Evolutionary conservation across 2,888 invertebrate genomes (phyloP).

Genomic region (Leptopterna dolabrata): DNA sequence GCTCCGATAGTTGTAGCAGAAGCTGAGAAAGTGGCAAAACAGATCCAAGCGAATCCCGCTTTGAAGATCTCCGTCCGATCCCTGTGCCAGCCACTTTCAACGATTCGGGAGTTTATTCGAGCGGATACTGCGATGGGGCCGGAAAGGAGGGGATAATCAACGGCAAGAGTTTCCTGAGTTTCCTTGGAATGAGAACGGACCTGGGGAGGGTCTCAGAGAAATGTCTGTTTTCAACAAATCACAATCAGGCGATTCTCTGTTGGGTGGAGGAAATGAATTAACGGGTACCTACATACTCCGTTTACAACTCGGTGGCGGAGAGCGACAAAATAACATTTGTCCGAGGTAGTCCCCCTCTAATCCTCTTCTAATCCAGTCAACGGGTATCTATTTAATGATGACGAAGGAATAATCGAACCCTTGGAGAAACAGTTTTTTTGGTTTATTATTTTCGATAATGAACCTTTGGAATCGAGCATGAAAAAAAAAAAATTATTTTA

Average conservation of each 20-base stretch:
- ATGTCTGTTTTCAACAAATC: conserved; percentile 24
- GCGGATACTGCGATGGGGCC: too few species aligned
- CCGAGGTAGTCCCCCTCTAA: not conserved
- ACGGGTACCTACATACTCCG: not conserved
- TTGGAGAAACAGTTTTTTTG: not conserved
- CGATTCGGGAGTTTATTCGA: not conserved
- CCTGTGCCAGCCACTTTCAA: not conserved
- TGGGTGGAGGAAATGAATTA: conserved; percentile 20
- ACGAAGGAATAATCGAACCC: not conserved
- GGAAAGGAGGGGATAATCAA: conserved; percentile 28
- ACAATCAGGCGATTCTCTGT: not conserved
- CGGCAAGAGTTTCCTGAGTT: not conserved
- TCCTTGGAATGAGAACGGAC: not conserved
- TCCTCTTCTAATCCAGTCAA: not conserved
- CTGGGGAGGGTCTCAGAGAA: not conserved
- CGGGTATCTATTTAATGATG: not conserved
- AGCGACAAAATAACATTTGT: not conserved
- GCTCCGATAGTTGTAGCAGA: not conserved
- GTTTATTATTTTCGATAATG: too few species aligned
- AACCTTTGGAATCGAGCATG: too few species aligned
- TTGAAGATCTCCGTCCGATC: not conserved
- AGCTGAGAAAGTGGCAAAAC: not conserved
- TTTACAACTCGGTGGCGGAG: not conserved
- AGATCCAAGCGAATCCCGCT: not conserved
- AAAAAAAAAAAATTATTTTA: too few species aligned